A percentile compares a stretch with the other conserved stretches of the same genome.
Conservation (phyloP, 2,888 invertebrate species). For the Endomychus coccineus region DNA sequence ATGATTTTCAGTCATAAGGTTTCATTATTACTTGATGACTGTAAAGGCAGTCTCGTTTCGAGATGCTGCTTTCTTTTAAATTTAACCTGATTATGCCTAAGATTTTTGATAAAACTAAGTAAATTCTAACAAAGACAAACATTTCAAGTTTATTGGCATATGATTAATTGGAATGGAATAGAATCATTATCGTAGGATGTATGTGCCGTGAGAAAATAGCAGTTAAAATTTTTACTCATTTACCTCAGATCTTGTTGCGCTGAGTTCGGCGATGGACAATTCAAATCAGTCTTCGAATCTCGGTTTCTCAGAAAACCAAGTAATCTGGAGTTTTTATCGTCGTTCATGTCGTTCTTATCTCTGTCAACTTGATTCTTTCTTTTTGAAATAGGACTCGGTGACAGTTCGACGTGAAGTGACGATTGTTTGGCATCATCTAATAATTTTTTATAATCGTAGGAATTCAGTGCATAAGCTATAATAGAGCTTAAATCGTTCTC, state of each 20-base stretch:
- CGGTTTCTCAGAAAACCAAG: constrained; percentile 40
- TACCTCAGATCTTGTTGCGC: constrained; percentile 14
- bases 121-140: no score
- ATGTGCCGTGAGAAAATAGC: no score
- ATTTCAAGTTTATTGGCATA: no score
- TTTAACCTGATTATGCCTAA: no score
- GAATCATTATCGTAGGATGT: no score
- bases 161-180: no score
- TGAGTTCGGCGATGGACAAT: neutral
- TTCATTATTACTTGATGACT: no score
- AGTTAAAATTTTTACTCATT: constrained; percentile 1
- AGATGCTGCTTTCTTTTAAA: no score
- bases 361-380: constrained; percentile 43
- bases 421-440: constrained; percentile 44
- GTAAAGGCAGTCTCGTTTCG: no score
- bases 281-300: constrained; percentile 29
- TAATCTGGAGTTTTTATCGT: constrained; percentile 36
- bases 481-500: constrained; percentile 79
- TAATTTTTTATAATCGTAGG: constrained; percentile 59
- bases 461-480: constrained; percentile 74
- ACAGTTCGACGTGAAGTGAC: constrained; percentile 33
- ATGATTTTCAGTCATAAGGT: no score
- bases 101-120: no score
- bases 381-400: constrained; percentile 46
- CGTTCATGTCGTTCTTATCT: constrained; percentile 35